Evolutionary conservation across 2,888 invertebrate species (phyloP).

Genomic region (Caenorhabditis sinica): DNA sequence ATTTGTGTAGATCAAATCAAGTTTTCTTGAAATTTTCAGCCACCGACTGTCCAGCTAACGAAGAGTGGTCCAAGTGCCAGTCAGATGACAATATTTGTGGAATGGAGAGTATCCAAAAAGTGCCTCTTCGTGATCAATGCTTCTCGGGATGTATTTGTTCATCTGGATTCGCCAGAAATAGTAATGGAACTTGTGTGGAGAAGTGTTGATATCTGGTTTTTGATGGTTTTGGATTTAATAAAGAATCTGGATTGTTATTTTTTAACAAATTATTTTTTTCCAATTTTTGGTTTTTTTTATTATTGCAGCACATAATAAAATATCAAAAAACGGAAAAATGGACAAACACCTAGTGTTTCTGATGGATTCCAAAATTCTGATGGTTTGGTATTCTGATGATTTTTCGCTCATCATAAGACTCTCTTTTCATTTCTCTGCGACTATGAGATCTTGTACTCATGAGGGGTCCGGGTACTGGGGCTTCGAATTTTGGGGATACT

Average conservation of each 20-base stretch:
- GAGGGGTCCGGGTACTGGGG: slow-evolving; percentile 47
- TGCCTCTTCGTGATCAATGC: slow-evolving; percentile 29
- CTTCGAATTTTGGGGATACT: background rate
- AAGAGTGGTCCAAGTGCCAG: slow-evolving; percentile 60
- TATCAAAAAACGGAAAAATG: too few species aligned
- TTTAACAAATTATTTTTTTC: background rate
- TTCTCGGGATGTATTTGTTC: slow-evolving; percentile 53
- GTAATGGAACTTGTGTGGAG: slow-evolving; percentile 47
- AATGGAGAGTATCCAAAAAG: background rate
- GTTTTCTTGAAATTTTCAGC: slow-evolving; percentile 31
- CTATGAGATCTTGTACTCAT: slow-evolving; percentile 69
- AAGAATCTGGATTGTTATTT: background rate
- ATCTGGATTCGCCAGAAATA: slow-evolving; percentile 39
- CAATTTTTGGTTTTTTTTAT: too few species aligned
- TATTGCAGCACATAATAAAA: too few species aligned
- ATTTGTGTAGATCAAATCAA: background rate
- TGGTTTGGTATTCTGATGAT: background rate
- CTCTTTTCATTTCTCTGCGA: slow-evolving; percentile 60
- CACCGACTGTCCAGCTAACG: slow-evolving; percentile 44
- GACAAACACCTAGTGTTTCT: too few species aligned
- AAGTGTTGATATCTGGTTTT: background rate
- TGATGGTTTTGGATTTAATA: slow-evolving; percentile 1
- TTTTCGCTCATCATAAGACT: slow-evolving; percentile 33
- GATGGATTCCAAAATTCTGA: too few species aligned
- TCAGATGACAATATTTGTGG: slow-evolving; percentile 28